Percentiles rank a stretch among this genome's conserved stretches.
Evolutionary conservation across 2,888 invertebrate genomes (phyloP).

Genomic region (Gari tellinella): DNA sequence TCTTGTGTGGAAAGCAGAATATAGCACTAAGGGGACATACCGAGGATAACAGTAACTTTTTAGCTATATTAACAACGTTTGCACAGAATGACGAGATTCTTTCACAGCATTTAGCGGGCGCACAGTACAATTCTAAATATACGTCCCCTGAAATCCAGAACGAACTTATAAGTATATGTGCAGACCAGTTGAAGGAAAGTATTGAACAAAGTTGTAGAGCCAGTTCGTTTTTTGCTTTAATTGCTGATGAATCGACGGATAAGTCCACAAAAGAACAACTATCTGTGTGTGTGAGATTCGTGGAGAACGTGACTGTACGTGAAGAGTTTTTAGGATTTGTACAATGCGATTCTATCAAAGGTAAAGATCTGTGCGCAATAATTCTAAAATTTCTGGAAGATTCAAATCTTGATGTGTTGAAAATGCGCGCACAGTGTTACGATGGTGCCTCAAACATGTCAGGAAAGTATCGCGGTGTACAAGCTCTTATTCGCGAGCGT

Average conservation of each 20-base stretch:
- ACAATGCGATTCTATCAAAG: slow-evolving; percentile 5
- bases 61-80: slow-evolving; percentile 3
- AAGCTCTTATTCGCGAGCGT: slow-evolving; percentile 10
- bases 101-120: neutral
- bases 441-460: slow-evolving; percentile 33
- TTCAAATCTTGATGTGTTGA: neutral
- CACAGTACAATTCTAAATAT: slow-evolving; percentile 5
- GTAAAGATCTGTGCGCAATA: neutral
- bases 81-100: slow-evolving; percentile 5
- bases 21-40: slow-evolving; percentile 9
- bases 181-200: neutral
- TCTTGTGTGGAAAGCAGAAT: slow-evolving; percentile 16
- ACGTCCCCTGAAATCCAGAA: slow-evolving; percentile 4
- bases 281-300: slow-evolving; percentile 1
- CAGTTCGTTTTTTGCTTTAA: slow-evolving; percentile 8
- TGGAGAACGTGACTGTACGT: neutral
- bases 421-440: slow-evolving; percentile 22
- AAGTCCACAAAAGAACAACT: neutral
- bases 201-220: neutral
- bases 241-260: slow-evolving; percentile 8
- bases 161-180: slow-evolving; percentile 4
- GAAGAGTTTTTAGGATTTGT: slow-evolving; percentile 14
- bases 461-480: slow-evolving; percentile 14
- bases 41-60: slow-evolving; percentile 11
- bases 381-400: neutral